Conservation (phyloP, 2,113 vertebrate genomes). For the Casuarius casuarius region DNA sequence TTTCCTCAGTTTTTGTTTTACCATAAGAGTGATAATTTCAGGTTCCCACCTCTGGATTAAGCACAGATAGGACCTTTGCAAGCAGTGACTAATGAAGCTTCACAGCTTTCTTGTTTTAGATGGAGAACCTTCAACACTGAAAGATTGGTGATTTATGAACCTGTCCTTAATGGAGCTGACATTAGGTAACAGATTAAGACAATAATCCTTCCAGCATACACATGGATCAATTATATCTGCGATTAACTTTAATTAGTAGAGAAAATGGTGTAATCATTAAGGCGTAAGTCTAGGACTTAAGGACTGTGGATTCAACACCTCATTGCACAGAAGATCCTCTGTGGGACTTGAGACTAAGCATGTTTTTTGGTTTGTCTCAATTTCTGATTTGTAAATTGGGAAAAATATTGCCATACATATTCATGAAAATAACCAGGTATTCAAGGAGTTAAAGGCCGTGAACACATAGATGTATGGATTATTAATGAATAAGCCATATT, state of each 20-base stretch:
- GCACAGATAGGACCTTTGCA: neutral
- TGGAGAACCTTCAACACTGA: neutral
- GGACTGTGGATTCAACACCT: neutral
- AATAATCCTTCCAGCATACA: neutral
- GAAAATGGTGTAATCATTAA: neutral
- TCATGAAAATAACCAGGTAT: neutral
- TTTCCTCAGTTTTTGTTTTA: neutral
- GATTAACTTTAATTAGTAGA: conserved; percentile 34
- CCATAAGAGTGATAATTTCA: neutral
- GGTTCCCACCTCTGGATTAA: neutral
- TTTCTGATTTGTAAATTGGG: neutral
- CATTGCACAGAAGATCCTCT: neutral
- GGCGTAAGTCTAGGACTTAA: neutral
- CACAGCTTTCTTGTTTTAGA: neutral
- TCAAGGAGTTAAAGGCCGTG: neutral
- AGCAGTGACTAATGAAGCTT: neutral
- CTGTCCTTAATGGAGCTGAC: neutral
- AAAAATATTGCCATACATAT: neutral
- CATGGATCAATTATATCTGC: conserved; percentile 30
- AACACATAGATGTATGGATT: neutral
- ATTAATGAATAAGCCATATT: neutral
- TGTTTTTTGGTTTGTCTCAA: conserved; percentile 31
- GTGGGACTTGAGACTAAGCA: neutral
- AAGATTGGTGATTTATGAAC: neutral
- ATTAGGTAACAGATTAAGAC: neutral